phyloP scores from a whole-genome alignment of 2,797 vertebrate genomes.

The Notolabrus celidotus region DNA sequence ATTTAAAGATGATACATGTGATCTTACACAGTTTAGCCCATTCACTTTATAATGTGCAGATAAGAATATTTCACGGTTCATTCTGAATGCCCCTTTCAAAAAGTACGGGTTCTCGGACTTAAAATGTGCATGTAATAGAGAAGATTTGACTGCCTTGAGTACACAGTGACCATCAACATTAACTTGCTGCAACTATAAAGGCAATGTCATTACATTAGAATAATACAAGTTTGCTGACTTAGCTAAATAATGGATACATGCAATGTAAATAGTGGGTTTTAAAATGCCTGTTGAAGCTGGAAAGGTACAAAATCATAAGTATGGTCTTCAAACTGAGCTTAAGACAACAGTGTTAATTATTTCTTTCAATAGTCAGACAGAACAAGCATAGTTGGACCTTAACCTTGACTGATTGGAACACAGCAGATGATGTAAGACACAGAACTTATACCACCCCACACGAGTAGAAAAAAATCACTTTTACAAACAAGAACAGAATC shows the following conservation, averaged over 20 bases:
- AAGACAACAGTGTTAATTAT: conserved; percentile 21
- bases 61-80: neutral
- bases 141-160: conserved; percentile 1
- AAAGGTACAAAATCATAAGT: neutral
- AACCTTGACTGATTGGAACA: conserved; percentile 1
- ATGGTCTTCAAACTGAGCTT: neutral
- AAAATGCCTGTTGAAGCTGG: neutral
- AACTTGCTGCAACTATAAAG: conserved; percentile 2
- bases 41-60: conserved; percentile 16
- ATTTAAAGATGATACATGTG: neutral
- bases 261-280: neutral
- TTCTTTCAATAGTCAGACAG: neutral
- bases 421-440: conserved; percentile 8
- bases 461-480: conserved; percentile 3
- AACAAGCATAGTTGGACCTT: conserved; percentile 6
- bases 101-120: neutral
- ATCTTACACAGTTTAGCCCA: conserved; percentile 3
- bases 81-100: neutral
- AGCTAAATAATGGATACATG: neutral
- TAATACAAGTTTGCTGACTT: neutral
- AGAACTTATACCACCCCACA: conserved; percentile 15
- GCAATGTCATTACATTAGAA: neutral
- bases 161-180: neutral
- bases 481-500: conserved; percentile 21
- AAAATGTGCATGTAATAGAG: neutral